Evolutionary conservation across 2,888 invertebrate genomes (phyloP), one percentile per base, ranked within the genome.

Genomic region (Drosophila leonis): DNA sequence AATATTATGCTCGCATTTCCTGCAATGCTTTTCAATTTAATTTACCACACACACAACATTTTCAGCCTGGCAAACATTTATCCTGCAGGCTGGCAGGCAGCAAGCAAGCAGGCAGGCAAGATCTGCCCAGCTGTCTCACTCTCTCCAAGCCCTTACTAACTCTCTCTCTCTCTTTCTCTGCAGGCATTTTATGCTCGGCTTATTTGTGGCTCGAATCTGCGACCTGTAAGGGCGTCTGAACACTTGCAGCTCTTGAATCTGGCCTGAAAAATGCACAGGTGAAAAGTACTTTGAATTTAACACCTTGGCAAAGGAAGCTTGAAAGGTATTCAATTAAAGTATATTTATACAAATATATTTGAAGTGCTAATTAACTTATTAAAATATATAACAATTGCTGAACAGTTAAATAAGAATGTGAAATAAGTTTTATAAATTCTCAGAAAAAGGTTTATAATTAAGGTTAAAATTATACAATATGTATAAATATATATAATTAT

Each of bases 171-270:
- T 24, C 51, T 24, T 29, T 27, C 57, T 44, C 65, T 27, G 60
- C 48, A 13, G 82, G 79, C 83, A 84, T 90, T 90, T 90, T 65
- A 84, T 84, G 83, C 90, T 88, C 76, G 82, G 90, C 83, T 84
- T 90, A 90, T 79, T 87, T 90, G 75, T 54, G 57, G 51, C 64
- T 54, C 39, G 33, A 54, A 37, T 37, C 37, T 54, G 39, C 54
- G 18, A 27, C 39, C 61, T 35, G 72, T 15, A 27, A 54, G 57
- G 56, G 37, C 54, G 48, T 15, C 55, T 66, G 24, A 60, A 62
- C 61, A 59, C 64, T 31, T 56, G 51, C 57, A 69, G 33, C 70
- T 69, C 76, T 78, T 74, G 56, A 41, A 55, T 51, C 33, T 44
- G 64, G 57, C 49, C 61, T 68, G 61, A 42, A 64, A 75, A 80